These are phyloP conservation scores for Torymus auratus DNA, from an alignment of 2,888 invertebrate species.

Conservation along the genomic window DNA sequence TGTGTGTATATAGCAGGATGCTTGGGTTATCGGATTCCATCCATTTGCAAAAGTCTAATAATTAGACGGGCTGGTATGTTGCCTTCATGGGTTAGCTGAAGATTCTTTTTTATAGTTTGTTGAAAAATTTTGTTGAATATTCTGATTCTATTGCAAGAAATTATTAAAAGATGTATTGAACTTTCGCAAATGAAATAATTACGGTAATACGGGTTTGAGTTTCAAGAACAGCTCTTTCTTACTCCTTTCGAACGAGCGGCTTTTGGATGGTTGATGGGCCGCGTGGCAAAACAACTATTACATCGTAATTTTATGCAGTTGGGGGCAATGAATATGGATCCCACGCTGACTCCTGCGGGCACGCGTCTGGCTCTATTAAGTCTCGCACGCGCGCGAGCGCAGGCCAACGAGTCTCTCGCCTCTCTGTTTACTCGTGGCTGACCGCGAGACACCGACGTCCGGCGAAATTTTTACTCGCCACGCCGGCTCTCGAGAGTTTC, in stretches of 20 bases:
- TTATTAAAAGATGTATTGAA: neutral
- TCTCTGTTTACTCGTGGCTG: constrained; percentile 41
- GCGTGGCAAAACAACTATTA: constrained; percentile 42
- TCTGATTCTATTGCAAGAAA: neutral
- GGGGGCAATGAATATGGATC: constrained; percentile 74
- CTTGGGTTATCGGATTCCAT: no score
- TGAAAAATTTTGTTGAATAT: no score
- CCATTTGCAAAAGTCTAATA: no score
- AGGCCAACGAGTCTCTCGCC: constrained; percentile 43
- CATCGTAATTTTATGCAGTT: constrained; percentile 75
- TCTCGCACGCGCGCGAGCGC: constrained; percentile 33
- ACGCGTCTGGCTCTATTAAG: constrained; percentile 55
- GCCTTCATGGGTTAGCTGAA: no score
- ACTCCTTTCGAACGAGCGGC: no score
- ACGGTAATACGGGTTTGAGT: no score
- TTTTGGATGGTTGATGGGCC: neutral
- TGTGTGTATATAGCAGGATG: no score
- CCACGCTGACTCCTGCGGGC: neutral
- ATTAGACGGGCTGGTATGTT: no score
- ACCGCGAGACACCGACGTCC: constrained; percentile 19
- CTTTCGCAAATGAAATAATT: no score
- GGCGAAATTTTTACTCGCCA: neutral
- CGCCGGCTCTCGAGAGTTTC: no score
- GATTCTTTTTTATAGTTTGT: no score
- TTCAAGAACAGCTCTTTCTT: no score